phyloP scores from a whole-genome alignment of 2,113 vertebrate genomes.

The Uropsilus gracilis region DNA sequence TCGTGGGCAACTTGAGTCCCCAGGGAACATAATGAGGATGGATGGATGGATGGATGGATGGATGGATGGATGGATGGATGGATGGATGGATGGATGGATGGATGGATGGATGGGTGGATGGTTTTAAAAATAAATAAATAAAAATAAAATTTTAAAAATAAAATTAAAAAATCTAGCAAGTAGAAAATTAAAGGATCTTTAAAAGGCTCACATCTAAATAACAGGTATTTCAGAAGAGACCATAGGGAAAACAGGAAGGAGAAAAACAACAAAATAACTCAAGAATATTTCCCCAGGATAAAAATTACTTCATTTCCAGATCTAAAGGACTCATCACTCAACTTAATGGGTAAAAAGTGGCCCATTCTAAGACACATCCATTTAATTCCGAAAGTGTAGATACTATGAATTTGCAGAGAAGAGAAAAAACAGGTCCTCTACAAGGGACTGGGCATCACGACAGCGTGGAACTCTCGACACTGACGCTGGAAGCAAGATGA shows the following conservation, averaged over 20 bases:
- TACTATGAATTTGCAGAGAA: neutral
- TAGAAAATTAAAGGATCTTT: neutral
- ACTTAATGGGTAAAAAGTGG: neutral
- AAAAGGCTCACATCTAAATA: constrained; percentile 24
- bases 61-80: too few species aligned
- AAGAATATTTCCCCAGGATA: neutral
- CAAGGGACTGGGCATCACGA: neutral
- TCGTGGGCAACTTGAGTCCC: too few species aligned
- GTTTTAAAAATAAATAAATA: too few species aligned
- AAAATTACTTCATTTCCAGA: neutral
- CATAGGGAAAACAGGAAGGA: neutral
- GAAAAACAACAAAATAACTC: neutral
- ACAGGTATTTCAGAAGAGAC: neutral
- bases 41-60: too few species aligned
- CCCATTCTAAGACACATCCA: neutral
- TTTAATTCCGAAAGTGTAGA: neutral
- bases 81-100: too few species aligned
- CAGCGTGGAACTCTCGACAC: neutral
- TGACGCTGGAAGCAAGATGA: neutral
- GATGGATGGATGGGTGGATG: too few species aligned
- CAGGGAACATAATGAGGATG: too few species aligned
- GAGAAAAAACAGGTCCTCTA: neutral
- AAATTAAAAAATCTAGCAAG: neutral
- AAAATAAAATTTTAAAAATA: too few species aligned
- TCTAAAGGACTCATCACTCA: neutral